Base-by-base conservation (phyloP, 2,113 vertebrate species). In the Sylvilagus bachmani region DNA sequence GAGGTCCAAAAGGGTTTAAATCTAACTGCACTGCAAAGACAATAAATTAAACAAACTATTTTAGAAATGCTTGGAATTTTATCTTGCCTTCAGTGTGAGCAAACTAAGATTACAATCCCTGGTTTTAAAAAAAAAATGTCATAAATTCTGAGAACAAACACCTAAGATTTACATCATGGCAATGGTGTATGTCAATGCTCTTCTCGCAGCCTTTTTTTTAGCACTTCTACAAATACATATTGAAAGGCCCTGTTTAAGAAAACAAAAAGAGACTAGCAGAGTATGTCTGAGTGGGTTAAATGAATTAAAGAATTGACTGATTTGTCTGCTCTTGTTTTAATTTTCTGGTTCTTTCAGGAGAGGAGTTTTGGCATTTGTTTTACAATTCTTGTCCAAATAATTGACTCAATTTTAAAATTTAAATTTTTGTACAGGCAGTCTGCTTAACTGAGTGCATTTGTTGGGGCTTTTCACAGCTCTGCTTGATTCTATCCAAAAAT, bases 31-130 rank as follows among this genome's bases (percentile, higher is more conserved):
- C 97, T 97, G 93, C 96, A 96, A 96, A 96, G 98, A 98, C 97
- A 98, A 98, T 98, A 99, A 98, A 98, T 99, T 98, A 98, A 97
- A 96, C 44, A 84, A 98, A 98, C 96, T 98, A 98, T 98, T 98
- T 98, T 90, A 98, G 98, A 97, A 99, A 99, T 99, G 98, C 91
- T 84, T 98, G 98, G 98, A 98, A 98, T 98, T 97, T 98, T 98
- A 98, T 98, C 98, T 98, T 96, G 89, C 98, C 97, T 97, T 96
- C 95, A 93, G 90, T 91, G 97, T 94, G 95, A 97, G 96, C 90
- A 98, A 97, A 95, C 85, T 93, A 83, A 96, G 86, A 96, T 95
- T 95, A 93, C 90, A 93, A 74, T 94, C 78, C 95, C 93, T 95
- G 58, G 94, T 92, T 97, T 96, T 93, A 97, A 84, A 90, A 55